Percentiles rank a stretch among this genome's conserved stretches.
Evolutionary conservation across 2,113 vertebrate genomes (phyloP).

Genomic region (Tychaedon coryphoeus): DNA sequence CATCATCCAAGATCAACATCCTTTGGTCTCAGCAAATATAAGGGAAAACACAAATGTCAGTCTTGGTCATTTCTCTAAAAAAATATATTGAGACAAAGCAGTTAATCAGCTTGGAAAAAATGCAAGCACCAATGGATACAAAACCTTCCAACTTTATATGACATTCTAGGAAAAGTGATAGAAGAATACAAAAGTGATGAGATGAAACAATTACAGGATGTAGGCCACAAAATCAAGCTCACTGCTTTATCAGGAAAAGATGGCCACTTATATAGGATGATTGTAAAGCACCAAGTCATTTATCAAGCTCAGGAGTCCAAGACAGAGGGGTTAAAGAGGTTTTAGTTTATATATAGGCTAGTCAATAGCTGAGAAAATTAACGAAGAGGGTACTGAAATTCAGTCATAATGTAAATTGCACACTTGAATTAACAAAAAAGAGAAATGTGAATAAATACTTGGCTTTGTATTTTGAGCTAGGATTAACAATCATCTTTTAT

Average conservation of each 20-base stretch:
- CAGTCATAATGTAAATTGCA: background rate
- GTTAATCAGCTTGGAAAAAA: background rate
- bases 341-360: background rate
- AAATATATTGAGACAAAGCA: background rate
- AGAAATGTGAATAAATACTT: background rate
- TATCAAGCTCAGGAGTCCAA: background rate
- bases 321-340: rapidly evolving
- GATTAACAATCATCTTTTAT: background rate
- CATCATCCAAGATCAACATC: background rate
- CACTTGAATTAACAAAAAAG: background rate
- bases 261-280: background rate
- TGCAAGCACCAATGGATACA: background rate
- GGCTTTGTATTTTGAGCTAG: background rate
- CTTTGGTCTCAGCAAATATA: background rate
- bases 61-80: background rate
- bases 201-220: background rate
- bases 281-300: background rate
- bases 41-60: background rate
- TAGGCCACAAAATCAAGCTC: background rate
- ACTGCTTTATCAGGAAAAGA: background rate
- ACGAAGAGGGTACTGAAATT: background rate
- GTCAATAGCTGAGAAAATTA: background rate
- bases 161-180: background rate
- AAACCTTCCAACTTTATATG: background rate
- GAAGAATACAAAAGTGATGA: background rate